Evolutionary conservation across 2,113 vertebrate species (phyloP), one percentile per base, ranked within the genome.

Genomic region (Colinus virginianus): DNA sequence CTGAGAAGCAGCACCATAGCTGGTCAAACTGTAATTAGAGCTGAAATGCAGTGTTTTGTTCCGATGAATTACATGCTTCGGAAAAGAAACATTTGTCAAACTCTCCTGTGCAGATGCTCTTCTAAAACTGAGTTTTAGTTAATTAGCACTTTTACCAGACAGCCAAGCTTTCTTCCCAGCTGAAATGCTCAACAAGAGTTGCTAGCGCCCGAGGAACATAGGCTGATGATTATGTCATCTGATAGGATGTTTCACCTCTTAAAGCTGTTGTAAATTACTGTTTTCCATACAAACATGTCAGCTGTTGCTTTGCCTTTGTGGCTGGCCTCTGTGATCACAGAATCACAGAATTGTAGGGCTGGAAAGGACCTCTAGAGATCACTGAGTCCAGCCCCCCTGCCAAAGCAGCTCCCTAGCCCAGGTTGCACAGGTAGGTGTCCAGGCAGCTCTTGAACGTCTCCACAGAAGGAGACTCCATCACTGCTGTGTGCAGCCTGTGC

Each of bases 1-100:
- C 76, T 91, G 69, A 64, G 34, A 86, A 80, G 56, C 42, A 80
- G 78, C 25, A n/a, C 9, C n/a, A 10, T 63, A 88, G 72, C 25
- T 90, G 82, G 45, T 93, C 68, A 78, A 88, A 69, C 38, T 66
- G 51, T 86, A 90, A 95, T 85, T 93, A 85, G 66, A 90, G 58
- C 55, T 82, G 45, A 93, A 95, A 75, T 68, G 32, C 62, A 67
- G 51, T 70, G 51, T 85, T 93, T 80, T 86, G 59, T 86, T 83
- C 32, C 67, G 87, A 94, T 91, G 67, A 91, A 90, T 66, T 22
- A 90, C 90, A 82, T 63, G 51, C 34, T 88, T 77, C 3, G 17
- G 38, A 30, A 84, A 64, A 53, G 15, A 69, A 80, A 22, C 11
- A 6, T 63, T 84, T 94, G 79, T 38, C 64, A 83, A 78, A 23